Base-by-base conservation (phyloP, 2,113 vertebrate species). In the Rhynchopsitta pachyrhyncha region DNA sequence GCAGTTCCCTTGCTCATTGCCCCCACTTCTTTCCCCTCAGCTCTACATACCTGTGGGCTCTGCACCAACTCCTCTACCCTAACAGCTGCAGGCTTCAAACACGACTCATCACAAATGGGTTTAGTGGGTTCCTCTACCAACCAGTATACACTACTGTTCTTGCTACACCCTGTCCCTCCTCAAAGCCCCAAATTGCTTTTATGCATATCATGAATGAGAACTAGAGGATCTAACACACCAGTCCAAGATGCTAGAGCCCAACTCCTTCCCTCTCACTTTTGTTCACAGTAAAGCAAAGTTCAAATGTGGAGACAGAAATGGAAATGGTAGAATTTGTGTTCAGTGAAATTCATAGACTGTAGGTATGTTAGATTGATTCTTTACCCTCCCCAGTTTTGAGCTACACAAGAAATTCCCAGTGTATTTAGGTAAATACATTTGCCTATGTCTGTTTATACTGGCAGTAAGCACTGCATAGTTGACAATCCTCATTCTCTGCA, bases 211-310 rank as follows among this genome's bases (percentile, higher is more conserved):
- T 4, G 19, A 70, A 44, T 17, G n/a, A 7, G 2, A 64, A 73
- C 33, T 7, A 25, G 18, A 82, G 33, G 35, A 63, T 53, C 18
- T 33, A 20, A 86, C 88, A 19, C 57, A 49, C 3, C 41, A 74
- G 28, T 15, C 64, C 9, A 35, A 83, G 53, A 80, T 37, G 42
- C 28, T 50, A 1, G 3, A 46, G 19, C 42, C 28, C 39, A 78
- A 35, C 23, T 7, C 17, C 7, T 16, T 25, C 3, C 16, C 6
- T 37, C 5, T 28, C 15, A 0, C 6, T 16, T 28, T 35, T 41
- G 14, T 31, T 76, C 27, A 25, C 41, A 60, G n/a, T 31, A 90
- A 59, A 29, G 7, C 10, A 49, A 22, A 53, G 11, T 27, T 82
- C 37, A 70, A 81, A 70, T 16, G 13, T 8, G 3, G 13, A 52